A percentile compares a stretch with the other conserved stretches of the same genome.
phyloP scores from a whole-genome alignment of 2,888 invertebrate species.

The Bruchidius siliquastri region DNA sequence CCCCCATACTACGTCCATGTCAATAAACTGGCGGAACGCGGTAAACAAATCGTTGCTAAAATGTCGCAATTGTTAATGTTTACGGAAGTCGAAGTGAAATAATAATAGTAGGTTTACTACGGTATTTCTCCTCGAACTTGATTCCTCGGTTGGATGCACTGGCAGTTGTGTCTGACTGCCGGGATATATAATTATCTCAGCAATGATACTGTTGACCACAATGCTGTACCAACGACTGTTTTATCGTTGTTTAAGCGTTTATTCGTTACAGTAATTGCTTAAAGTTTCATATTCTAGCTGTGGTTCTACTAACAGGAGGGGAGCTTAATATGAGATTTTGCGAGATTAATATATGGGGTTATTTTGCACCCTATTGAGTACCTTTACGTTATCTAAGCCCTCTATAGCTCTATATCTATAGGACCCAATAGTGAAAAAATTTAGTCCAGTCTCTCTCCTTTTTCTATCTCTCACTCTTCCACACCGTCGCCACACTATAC shows the following conservation, averaged over 20 bases:
- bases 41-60: not conserved
- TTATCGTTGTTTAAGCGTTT: not conserved
- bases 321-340: no score
- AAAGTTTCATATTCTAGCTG: not conserved
- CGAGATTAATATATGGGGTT: no score
- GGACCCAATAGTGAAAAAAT: no score
- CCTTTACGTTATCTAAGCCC: no score
- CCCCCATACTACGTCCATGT: not conserved
- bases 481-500: no score
- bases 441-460: no score
- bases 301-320: no score
- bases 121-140: constrained; percentile 38
- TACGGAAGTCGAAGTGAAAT: constrained; percentile 24
- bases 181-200: not conserved
- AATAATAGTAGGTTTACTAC: constrained; percentile 21
- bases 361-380: no score
- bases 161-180: constrained; percentile 28
- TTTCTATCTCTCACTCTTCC: no score
- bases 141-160: constrained; percentile 37
- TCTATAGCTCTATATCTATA: no score
- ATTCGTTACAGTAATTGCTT: not conserved
- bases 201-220: not conserved
- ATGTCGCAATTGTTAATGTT: constrained; percentile 18
- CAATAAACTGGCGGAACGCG: not conserved
- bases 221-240: not conserved